These are phyloP conservation scores for Molossus alvarezi DNA, from an alignment of 2,797 vertebrate genomes.

Conservation along the genomic window DNA sequence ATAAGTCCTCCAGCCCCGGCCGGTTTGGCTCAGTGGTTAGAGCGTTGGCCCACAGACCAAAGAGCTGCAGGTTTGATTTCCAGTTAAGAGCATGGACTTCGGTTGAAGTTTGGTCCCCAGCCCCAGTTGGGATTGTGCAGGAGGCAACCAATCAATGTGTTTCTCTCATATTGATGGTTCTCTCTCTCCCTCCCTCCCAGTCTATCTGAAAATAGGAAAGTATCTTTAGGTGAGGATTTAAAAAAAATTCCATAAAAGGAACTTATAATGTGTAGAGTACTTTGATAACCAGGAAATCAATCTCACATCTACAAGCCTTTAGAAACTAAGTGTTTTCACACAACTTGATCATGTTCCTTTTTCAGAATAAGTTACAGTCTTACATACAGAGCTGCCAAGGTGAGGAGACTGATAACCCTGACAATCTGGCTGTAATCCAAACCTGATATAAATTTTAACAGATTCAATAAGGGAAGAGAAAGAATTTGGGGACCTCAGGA, in stretches of 20 bases:
- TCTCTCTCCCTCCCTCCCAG: no score
- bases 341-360: slow-evolving; percentile 25
- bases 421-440: slow-evolving; percentile 29
- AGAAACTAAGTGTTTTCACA: slow-evolving; percentile 20
- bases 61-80: no score
- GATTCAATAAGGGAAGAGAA: slow-evolving; percentile 57
- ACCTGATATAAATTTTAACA: slow-evolving; percentile 52
- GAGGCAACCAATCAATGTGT: no score
- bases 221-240: no score
- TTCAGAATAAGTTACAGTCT: slow-evolving; percentile 43
- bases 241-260: slow-evolving; percentile 52
- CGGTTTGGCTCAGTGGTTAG: no score
- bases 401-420: slow-evolving; percentile 31
- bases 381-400: not conserved
- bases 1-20: not conserved
- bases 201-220: no score
- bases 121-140: no score
- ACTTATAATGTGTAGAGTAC: not conserved
- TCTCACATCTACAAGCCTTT: slow-evolving; percentile 14
- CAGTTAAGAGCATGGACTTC: no score
- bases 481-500: slow-evolving; percentile 40
- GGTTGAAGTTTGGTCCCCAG: no score
- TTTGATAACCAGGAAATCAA: not conserved
- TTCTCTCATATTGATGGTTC: no score
- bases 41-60: no score